Conservation (phyloP, 2,888 invertebrate species). For the Geotrupes spiniger region DNA sequence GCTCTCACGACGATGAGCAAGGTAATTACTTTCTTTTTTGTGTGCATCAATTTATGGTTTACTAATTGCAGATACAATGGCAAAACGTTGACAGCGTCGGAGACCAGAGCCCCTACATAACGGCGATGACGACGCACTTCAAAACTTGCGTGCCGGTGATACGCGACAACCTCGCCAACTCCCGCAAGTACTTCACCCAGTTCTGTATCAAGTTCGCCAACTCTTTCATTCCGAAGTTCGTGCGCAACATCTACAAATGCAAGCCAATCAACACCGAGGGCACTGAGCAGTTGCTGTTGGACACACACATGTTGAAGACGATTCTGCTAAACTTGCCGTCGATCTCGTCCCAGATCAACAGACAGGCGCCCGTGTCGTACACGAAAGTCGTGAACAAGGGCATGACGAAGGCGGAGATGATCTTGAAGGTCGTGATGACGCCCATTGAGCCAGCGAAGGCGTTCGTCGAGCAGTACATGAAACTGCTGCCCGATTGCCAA, state of each 20-base stretch:
- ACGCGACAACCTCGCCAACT: constrained; percentile 84
- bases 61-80: constrained; percentile 72
- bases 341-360: constrained; percentile 81
- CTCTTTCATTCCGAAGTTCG: constrained; percentile 92
- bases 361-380: constrained; percentile 87
- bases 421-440: constrained; percentile 97
- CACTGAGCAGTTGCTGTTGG: constrained; percentile 90
- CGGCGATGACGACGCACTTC: constrained; percentile 82
- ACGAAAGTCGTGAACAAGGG: constrained; percentile 72
- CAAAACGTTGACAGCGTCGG: constrained; percentile 90
- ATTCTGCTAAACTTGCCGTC: constrained; percentile 92
- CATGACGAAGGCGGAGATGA: constrained; percentile 98
- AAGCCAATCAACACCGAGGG: constrained; percentile 86
- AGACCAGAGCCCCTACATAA: constrained; percentile 94
- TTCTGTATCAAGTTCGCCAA: constrained; percentile 96
- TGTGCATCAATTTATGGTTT: neutral
- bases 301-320: constrained; percentile 93
- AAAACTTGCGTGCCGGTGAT: constrained; percentile 85
- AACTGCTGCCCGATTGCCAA: constrained; percentile 86
- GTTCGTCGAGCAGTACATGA: constrained; percentile 86
- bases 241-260: constrained; percentile 86
- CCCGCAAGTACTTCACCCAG: constrained; percentile 96
- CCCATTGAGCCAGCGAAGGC: constrained; percentile 77
- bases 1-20: constrained; percentile 90
- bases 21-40: constrained; percentile 49